Conservation (phyloP, 2,888 invertebrate species). For the Pollenia amentaria region DNA sequence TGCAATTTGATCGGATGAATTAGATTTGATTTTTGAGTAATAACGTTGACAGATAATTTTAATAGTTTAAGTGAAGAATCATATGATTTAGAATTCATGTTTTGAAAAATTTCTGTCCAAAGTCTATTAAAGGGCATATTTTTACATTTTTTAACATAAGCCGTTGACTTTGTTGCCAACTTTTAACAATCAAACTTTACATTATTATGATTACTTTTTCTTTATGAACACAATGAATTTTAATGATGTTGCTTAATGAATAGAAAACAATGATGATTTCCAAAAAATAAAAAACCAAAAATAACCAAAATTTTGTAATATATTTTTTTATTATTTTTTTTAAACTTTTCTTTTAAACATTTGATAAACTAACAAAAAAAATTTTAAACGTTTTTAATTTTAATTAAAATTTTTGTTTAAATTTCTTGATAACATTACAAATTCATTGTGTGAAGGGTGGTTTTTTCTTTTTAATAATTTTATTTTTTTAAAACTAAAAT, state of each 20-base stretch:
- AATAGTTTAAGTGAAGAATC: too few species aligned
- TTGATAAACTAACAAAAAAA: slow-evolving; percentile 70
- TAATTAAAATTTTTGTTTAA: slow-evolving; percentile 40
- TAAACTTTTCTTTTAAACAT: slow-evolving; percentile 73
- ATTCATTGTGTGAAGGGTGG: slow-evolving; percentile 80
- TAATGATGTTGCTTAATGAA: slow-evolving; percentile 74
- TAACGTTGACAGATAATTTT: too few species aligned
- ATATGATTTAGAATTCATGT: too few species aligned
- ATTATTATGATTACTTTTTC: slow-evolving; percentile 42
- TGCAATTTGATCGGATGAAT: too few species aligned
- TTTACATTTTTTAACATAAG: too few species aligned
- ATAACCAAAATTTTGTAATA: slow-evolving; percentile 76
- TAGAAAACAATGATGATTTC: slow-evolving; percentile 48
- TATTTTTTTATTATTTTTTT: slow-evolving; percentile 75
- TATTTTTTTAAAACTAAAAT: slow-evolving; percentile 64
- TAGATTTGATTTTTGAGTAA: too few species aligned
- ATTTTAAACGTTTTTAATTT: slow-evolving; percentile 58
- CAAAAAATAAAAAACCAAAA: slow-evolving; percentile 67
- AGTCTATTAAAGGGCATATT: too few species aligned
- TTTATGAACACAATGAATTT: slow-evolving; percentile 81
- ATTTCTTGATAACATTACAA: slow-evolving; percentile 78
- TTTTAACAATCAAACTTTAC: slow-evolving; percentile 47
- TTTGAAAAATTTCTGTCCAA: too few species aligned
- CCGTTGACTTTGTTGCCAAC: not conserved
- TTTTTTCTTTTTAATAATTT: slow-evolving; percentile 46